A percentile compares a stretch with the other conserved stretches of the same genome.
These are phyloP conservation scores for Hymenochirus boettgeri DNA, from an alignment of 2,113 vertebrate genomes.

Conservation along the genomic window DNA sequence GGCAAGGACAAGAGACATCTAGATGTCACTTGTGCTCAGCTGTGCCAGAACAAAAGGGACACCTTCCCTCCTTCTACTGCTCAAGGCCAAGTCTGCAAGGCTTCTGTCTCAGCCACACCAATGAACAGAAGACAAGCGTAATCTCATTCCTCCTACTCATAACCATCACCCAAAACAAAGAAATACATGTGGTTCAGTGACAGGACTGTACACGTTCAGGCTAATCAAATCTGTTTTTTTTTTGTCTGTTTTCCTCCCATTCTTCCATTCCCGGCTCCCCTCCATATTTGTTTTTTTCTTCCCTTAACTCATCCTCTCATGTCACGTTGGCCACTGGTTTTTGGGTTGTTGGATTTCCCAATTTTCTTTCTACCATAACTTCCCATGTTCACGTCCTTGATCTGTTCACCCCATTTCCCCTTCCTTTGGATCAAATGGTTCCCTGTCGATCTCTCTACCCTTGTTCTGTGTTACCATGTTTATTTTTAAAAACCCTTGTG, in stretches of 20 bases:
- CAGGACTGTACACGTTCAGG: conserved; percentile 28
- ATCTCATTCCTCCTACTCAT: background rate
- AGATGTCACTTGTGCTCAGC: conserved; percentile 14
- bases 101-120: conserved; percentile 12
- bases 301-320: background rate
- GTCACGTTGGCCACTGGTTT: no score
- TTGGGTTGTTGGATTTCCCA: no score
- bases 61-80: background rate
- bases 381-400: no score
- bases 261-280: conserved; percentile 22
- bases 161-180: conserved; percentile 26
- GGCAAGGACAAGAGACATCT: conserved; percentile 22
- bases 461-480: no score
- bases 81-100: conserved; percentile 4
- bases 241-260: conserved; percentile 27
- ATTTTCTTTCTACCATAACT: no score
- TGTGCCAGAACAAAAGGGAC: conserved; percentile 6
- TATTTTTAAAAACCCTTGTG: no score
- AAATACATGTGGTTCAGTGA: conserved; percentile 32
- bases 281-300: conserved; percentile 4
- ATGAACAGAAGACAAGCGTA: conserved; percentile 23
- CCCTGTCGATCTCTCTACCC: no score
- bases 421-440: no score
- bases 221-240: conserved; percentile 39
- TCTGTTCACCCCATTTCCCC: no score